Evolutionary conservation across 2,113 vertebrate species (phyloP).

Genomic region (Sphyrna mokarran): DNA sequence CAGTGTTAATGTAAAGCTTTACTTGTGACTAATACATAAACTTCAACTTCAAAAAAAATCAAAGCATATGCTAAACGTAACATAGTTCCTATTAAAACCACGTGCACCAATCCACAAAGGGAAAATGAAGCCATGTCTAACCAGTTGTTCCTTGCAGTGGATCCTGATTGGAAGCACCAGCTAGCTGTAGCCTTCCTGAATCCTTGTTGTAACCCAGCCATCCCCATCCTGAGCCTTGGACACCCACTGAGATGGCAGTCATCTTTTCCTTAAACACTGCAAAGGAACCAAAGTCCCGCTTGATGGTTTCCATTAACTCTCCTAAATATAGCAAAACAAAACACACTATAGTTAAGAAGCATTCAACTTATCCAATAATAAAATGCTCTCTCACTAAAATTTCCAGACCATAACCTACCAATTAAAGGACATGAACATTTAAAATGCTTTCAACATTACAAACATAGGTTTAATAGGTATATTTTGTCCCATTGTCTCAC

Average conservation of each 20-base stretch:
- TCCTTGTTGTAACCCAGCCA: constrained; percentile 91
- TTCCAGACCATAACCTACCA: background rate
- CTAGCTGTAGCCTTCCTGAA: constrained; percentile 65
- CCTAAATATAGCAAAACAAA: constrained; percentile 53
- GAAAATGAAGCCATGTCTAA: constrained; percentile 44
- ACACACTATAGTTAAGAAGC: background rate
- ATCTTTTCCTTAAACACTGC: constrained; percentile 86
- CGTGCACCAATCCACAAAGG: background rate
- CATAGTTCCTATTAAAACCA: background rate
- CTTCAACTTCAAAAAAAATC: too few species aligned
- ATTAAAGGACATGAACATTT: constrained; percentile 3
- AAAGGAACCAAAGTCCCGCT: constrained; percentile 88
- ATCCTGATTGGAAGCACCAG: constrained; percentile 87
- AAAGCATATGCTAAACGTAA: background rate
- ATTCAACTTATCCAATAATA: constrained; percentile 3
- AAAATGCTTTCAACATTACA: background rate
- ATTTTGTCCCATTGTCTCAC: background rate
- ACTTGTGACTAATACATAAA: too few species aligned
- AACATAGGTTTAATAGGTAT: background rate
- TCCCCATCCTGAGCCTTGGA: constrained; percentile 95
- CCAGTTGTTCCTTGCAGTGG: constrained; percentile 92
- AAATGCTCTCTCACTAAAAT: background rate
- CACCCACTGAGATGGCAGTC: constrained; percentile 73
- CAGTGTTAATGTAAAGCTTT: too few species aligned
- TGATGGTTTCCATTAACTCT: constrained; percentile 83